These are phyloP conservation scores for Lophochroa leadbeateri DNA, from an alignment of 2,113 vertebrate genomes.

Conservation along the genomic window DNA sequence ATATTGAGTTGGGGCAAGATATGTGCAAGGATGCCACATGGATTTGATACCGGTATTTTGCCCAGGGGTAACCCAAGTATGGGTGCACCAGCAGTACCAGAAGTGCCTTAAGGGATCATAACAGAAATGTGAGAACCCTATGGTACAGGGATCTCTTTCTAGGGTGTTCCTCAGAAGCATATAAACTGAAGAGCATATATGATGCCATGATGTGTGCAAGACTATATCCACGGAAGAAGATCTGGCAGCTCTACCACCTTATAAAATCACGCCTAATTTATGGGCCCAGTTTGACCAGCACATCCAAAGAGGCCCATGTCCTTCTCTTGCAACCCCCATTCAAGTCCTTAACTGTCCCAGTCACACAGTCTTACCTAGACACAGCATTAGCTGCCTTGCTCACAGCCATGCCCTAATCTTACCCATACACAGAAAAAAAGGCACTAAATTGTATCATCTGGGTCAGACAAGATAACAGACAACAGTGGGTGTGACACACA, in stretches of 20 bases:
- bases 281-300: neutral
- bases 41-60: neutral
- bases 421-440: neutral
- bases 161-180: neutral
- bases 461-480: neutral
- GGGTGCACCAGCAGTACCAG: neutral
- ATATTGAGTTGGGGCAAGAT: neutral
- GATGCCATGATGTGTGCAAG: neutral
- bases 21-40: neutral
- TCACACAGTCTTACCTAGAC: neutral
- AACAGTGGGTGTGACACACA: neutral
- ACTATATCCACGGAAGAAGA: neutral
- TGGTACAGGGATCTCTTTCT: neutral
- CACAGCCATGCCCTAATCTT: neutral
- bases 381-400: neutral
- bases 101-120: neutral
- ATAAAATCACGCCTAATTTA: neutral
- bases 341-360: neutral
- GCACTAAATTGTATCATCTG: constrained; percentile 8
- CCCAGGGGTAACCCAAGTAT: neutral
- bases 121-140: neutral
- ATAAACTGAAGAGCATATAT: neutral
- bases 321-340: neutral
- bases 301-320: neutral
- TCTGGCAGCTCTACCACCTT: neutral